Percentiles rank a stretch among this genome's conserved stretches.
Conservation (phyloP, 1,140 invertebrate species). For the Eupeodes corollae region DNA sequence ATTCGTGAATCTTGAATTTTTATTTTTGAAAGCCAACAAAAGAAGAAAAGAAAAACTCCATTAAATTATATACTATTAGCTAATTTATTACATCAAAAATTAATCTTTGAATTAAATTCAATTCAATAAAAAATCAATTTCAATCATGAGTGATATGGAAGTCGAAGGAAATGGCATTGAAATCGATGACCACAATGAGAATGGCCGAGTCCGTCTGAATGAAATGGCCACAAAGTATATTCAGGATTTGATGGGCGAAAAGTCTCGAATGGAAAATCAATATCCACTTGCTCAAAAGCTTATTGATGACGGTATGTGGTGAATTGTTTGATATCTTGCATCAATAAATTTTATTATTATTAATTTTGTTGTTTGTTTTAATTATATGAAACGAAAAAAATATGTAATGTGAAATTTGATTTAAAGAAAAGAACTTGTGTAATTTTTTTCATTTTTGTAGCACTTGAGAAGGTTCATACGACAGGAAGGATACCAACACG, state of each 20-base stretch:
- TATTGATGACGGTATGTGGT: constrained; percentile 30
- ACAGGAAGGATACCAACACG: constrained; percentile 45
- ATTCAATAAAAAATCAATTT: too few relatives aligned
- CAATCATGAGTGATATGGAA: too few relatives aligned
- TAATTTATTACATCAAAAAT: too few relatives aligned
- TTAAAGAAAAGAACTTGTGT: neutral
- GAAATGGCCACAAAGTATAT: constrained; percentile 33
- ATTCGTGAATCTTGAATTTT: too few relatives aligned
- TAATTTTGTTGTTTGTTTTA: too few relatives aligned
- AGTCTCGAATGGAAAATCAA: constrained; percentile 31
- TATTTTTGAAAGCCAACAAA: too few relatives aligned
- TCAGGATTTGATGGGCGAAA: constrained; percentile 28
- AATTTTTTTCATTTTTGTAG: constrained; percentile 27
- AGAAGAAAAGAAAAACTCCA: too few relatives aligned
- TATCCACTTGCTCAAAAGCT: constrained; percentile 33
- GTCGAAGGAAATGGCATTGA: too few relatives aligned
- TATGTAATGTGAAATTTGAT: neutral
- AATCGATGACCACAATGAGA: too few relatives aligned
- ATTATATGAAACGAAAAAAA: neutral
- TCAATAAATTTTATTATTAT: neutral
- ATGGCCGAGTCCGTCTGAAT: constrained; percentile 10
- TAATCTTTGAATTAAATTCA: too few relatives aligned
- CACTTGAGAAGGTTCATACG: constrained; percentile 49
- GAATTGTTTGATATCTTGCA: neutral
- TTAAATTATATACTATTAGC: too few relatives aligned